Conservation (phyloP, 2,113 vertebrate genomes). For the Varanus salvator region DNA sequence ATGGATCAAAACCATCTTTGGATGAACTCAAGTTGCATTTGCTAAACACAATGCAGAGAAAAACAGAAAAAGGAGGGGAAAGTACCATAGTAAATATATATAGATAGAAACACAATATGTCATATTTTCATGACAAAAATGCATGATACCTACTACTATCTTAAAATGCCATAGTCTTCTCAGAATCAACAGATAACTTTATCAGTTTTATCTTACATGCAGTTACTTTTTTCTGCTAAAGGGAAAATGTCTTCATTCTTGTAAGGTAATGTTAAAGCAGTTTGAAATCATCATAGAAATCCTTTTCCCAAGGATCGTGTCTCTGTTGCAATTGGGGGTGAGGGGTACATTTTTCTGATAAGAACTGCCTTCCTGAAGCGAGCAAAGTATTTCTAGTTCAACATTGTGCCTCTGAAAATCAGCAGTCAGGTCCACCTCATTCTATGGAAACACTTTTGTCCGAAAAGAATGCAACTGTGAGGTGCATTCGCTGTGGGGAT, state of each 20-base stretch:
- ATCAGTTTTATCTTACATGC: neutral
- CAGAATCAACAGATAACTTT: neutral
- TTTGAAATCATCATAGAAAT: neutral
- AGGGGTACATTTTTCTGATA: neutral
- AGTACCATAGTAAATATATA: no score
- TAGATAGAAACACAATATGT: neutral
- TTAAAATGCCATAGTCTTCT: constrained; percentile 31
- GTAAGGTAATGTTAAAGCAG: neutral
- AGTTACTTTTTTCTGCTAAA: neutral
- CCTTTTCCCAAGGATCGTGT: neutral
- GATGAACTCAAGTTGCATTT: neutral
- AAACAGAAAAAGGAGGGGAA: neutral
- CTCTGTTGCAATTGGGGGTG: neutral
- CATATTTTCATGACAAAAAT: neutral
- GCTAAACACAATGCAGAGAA: neutral
- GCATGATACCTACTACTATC: constrained; percentile 5
- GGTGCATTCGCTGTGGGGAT: neutral
- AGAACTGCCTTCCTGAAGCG: neutral
- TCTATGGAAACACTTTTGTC: constrained; percentile 25
- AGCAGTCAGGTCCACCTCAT: neutral
- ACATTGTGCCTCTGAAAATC: neutral
- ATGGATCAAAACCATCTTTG: constrained; percentile 24
- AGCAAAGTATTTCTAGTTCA: neutral
- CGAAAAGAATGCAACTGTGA: neutral
- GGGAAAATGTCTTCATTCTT: neutral